Evolutionary conservation across 1,140 invertebrate genomes (phyloP).

Genomic region (Zaprionus camerounensis): DNA sequence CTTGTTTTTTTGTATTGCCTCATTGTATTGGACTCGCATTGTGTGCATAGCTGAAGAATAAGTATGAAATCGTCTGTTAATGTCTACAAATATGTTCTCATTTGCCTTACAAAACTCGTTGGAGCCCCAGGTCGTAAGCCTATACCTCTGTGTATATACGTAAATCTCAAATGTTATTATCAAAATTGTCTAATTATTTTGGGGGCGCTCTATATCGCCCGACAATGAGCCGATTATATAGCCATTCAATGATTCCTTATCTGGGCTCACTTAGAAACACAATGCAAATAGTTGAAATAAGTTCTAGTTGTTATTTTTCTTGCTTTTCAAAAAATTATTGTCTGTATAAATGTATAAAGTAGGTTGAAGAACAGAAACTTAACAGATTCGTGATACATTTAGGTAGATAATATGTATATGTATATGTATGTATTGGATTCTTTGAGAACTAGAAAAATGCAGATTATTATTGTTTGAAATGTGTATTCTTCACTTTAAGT

Average conservation of each 20-base stretch:
- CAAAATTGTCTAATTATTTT: conserved; percentile 62
- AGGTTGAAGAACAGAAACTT: conserved; percentile 45
- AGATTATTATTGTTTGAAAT: conserved; percentile 29
- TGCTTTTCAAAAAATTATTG: conserved; percentile 35
- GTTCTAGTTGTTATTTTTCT: conserved; percentile 24
- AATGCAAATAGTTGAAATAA: conserved; percentile 36
- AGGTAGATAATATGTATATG: conserved; percentile 14
- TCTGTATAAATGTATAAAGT: conserved; percentile 25
- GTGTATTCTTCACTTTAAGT: conserved; percentile 29
- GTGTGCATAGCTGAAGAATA: conserved; percentile 74
- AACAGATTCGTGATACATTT: conserved; percentile 14
- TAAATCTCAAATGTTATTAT: conserved; percentile 69
- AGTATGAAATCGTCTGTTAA: conserved; percentile 22
- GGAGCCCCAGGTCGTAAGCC: conserved; percentile 49
- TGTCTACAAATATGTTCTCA: conserved; percentile 67
- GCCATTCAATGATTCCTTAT: conserved; percentile 29
- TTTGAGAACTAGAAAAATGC: conserved; percentile 47
- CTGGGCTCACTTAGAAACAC: conserved; percentile 21
- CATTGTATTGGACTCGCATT: conserved; percentile 60
- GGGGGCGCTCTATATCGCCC: conserved; percentile 24
- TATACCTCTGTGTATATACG: conserved; percentile 54
- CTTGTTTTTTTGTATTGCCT: conserved; percentile 11
- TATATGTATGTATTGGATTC: conserved; percentile 17
- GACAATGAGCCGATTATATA: conserved; percentile 5
- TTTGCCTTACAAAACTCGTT: conserved; percentile 55